These are phyloP conservation scores for Microplitis manilae DNA, from an alignment of 2,888 invertebrate species.

Conservation along the genomic window DNA sequence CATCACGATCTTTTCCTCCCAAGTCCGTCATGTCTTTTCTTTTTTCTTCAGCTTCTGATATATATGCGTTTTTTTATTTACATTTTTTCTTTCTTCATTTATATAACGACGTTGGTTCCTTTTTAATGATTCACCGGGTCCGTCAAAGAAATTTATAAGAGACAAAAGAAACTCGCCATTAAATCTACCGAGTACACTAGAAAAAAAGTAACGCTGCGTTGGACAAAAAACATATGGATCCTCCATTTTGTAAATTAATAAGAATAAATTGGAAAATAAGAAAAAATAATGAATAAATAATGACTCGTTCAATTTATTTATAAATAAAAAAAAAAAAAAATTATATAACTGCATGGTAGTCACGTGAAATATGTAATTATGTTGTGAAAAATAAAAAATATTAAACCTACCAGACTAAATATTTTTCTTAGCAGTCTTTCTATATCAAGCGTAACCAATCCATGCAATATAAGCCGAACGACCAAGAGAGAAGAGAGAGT, in stretches of 20 bases:
- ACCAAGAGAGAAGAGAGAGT: background rate
- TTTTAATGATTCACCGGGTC: constrained; percentile 23
- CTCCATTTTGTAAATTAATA: background rate
- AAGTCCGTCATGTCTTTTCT: constrained; percentile 11
- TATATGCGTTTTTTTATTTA: background rate
- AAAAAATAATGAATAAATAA: background rate
- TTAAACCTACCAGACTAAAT: background rate
- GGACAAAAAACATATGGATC: background rate
- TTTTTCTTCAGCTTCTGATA: background rate
- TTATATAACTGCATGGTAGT: background rate
- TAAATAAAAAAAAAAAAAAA: background rate
- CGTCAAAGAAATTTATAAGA: constrained; percentile 23
- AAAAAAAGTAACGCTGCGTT: background rate
- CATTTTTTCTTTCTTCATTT: constrained; percentile 19
- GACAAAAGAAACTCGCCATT: constrained; percentile 23
- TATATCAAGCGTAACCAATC: background rate
- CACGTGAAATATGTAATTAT: background rate
- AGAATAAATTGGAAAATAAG: background rate
- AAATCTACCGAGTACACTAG: constrained; percentile 1
- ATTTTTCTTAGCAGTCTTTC: background rate
- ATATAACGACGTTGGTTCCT: constrained; percentile 6
- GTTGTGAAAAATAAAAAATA: background rate
- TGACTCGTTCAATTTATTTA: background rate
- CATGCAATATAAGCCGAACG: background rate
- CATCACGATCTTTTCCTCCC: constrained; percentile 10